Base-by-base conservation (phyloP, 2,888 invertebrate species). In the Mythimna albipuncta region DNA sequence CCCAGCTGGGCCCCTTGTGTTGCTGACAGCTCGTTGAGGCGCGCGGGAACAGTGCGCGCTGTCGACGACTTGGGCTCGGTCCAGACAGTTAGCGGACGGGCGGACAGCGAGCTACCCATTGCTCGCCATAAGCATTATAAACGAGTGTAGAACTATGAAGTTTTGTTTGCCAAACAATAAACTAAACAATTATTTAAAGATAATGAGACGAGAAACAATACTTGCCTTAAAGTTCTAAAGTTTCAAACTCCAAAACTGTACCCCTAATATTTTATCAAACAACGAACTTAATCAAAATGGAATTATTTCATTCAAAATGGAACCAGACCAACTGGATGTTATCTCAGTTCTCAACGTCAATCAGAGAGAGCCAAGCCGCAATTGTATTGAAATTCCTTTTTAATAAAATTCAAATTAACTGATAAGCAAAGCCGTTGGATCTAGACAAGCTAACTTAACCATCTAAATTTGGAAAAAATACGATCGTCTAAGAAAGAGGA, bases 381-480 rank as follows among this genome's bases (percentile, higher is more conserved):
- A 82, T 75, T 75, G 72, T 75, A 69, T 80, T 83, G 26, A 61
- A 75, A 77, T 81, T 79, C 66, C 32, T 62, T 75, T 73, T 64
- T 44, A 71, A 76, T 81, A 61, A 82, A 81, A 76, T 73, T 76
- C 70, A 58, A 77, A 70, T 84, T 71, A 76, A 66, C 70, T 62
- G 81, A 84, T 84, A 81, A 83, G 55, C 54, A 52, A 61, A 83
- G 52, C 54, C 47, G 10, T 13, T 10, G 61, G 41, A 75, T 69
- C 58, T 63, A 65, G 64, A 70, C 61, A 59, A 70, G 66, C 57
- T 59, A 64, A 65, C 62, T 54, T 59, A 64, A 65, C 62, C 58
- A 54, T 66, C 61, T 75, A 64, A 83, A 80, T 83, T 81, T 55
- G 55, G 65, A 68, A 82, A 72, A 55, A 75, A 72, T 82, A 50